These are phyloP conservation scores for Rambutsinella grinnellia DNA, from an alignment of 2,888 invertebrate genomes.

Conservation along the genomic window DNA sequence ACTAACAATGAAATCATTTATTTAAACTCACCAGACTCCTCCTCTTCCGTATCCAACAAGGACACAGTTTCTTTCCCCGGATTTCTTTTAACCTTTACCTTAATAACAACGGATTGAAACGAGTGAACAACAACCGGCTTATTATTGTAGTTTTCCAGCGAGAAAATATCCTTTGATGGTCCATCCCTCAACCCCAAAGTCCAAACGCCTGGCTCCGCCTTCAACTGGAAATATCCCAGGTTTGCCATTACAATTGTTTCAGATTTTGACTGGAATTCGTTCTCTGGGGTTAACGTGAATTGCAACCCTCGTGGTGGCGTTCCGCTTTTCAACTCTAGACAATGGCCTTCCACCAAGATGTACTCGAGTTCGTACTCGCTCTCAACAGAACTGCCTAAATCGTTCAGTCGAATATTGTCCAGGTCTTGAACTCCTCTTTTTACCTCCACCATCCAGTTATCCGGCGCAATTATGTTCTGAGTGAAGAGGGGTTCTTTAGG, in stretches of 20 bases:
- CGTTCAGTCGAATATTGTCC: conserved; percentile 95
- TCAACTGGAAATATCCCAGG: conserved; percentile 97
- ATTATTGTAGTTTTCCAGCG: conserved; percentile 77
- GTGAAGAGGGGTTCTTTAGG: conserved; percentile 94
- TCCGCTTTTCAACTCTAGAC: conserved; percentile 89
- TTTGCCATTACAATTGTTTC: conserved; percentile 85
- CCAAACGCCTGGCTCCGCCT: conserved; percentile 99
- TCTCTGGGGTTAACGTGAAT: conserved; percentile 88
- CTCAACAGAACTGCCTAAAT: conserved; percentile 74
- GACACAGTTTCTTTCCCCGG: conserved; percentile 89
- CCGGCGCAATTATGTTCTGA: conserved; percentile 88
- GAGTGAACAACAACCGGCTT: conserved; percentile 79
- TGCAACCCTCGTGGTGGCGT: conserved; percentile 98
- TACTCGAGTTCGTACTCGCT: conserved; percentile 98
- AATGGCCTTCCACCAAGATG: conserved; percentile 94
- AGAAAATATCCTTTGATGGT: conserved; percentile 93
- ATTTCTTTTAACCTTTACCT: conserved; percentile 91
- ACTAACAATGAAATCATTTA: no score
- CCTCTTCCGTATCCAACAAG: conserved; percentile 83
- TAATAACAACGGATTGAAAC: conserved; percentile 90
- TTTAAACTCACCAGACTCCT: conserved; percentile 60
- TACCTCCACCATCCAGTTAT: conserved; percentile 93
- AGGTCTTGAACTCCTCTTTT: conserved; percentile 94
- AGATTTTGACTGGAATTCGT: conserved; percentile 44
- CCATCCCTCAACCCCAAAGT: conserved; percentile 89